These are phyloP conservation scores for Scylla paramamosain DNA, from an alignment of 1,140 invertebrate species.

Conservation along the genomic window DNA sequence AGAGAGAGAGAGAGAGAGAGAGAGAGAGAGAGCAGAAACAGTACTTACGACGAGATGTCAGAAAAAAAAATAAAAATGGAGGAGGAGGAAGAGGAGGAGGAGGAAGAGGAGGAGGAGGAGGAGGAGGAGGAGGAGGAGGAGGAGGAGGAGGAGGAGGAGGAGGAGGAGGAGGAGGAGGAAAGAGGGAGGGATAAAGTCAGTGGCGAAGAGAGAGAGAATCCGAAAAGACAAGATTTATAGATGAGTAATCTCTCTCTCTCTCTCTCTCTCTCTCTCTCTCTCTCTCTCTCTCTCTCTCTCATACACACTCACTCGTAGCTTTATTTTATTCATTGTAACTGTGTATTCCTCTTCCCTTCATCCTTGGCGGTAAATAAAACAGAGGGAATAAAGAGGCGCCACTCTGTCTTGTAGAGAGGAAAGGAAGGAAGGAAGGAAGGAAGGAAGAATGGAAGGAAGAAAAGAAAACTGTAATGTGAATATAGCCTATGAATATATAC, in stretches of 20 bases:
- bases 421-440: no score
- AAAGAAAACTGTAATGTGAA: no score
- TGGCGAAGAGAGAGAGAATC: not conserved
- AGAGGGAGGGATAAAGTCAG: no score
- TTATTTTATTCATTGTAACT: no score
- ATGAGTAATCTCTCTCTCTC: not conserved
- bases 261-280: slow-evolving; percentile 43
- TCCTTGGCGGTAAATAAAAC: no score
- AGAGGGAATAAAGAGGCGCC: no score
- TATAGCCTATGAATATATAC: no score
- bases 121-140: not conserved
- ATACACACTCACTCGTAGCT: not conserved
- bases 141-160: not conserved
- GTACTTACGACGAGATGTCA: not conserved
- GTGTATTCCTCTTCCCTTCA: no score
- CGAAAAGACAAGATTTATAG: slow-evolving; percentile 27
- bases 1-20: no score
- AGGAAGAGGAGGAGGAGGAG: slow-evolving; percentile 7
- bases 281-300: slow-evolving; percentile 32
- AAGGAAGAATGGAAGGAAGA: no score
- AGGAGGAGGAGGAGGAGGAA: not conserved
- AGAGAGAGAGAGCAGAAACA: not conserved
- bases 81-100: not conserved
- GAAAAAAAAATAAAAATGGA: not conserved
- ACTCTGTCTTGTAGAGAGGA: no score